phyloP scores from a whole-genome alignment of 2,888 invertebrate genomes.

The Phlogophora meticulosa region DNA sequence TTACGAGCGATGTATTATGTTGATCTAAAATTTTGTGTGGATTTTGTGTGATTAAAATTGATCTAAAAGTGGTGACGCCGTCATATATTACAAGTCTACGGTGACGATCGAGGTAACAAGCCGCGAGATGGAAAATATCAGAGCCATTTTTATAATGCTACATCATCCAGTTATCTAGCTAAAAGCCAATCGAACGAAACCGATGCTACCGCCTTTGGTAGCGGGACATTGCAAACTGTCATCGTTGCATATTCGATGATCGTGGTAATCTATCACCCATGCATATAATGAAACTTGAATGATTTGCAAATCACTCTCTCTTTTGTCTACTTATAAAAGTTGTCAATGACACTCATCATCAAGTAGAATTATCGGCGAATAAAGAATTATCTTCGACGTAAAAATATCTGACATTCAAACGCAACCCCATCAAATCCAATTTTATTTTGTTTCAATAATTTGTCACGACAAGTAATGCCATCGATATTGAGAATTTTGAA shows the following conservation, averaged over 20 bases:
- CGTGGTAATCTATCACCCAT: constrained; percentile 28
- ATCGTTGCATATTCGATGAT: constrained; percentile 55
- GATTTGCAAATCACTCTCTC: constrained; percentile 18
- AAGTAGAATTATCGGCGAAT: constrained; percentile 23
- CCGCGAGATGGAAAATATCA: constrained; percentile 33
- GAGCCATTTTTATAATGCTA: constrained; percentile 56
- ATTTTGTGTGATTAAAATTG: too few species aligned
- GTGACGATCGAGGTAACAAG: constrained; percentile 18
- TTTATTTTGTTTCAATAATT: constrained; percentile 65
- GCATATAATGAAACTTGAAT: constrained; percentile 28
- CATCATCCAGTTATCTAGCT: constrained; percentile 46
- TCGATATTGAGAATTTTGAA: constrained; percentile 71
- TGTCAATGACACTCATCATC: constrained; percentile 18
- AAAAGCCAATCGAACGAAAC: constrained; percentile 31
- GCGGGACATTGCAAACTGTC: constrained; percentile 42
- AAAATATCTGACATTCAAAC: constrained; percentile 41
- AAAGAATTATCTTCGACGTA: constrained; percentile 23
- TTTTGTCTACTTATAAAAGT: constrained; percentile 8
- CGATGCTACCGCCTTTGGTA: constrained; percentile 20
- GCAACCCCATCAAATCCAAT: constrained; percentile 53
- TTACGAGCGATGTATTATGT: constrained; percentile 4
- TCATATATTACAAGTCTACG: constrained; percentile 16
- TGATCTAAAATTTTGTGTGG: constrained; percentile 36
- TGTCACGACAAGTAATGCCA: constrained; percentile 63
- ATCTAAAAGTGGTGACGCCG: constrained; percentile 9